Evolutionary conservation across 2,113 vertebrate genomes (phyloP).

Genomic region (Hippopotamus amphibius): DNA sequence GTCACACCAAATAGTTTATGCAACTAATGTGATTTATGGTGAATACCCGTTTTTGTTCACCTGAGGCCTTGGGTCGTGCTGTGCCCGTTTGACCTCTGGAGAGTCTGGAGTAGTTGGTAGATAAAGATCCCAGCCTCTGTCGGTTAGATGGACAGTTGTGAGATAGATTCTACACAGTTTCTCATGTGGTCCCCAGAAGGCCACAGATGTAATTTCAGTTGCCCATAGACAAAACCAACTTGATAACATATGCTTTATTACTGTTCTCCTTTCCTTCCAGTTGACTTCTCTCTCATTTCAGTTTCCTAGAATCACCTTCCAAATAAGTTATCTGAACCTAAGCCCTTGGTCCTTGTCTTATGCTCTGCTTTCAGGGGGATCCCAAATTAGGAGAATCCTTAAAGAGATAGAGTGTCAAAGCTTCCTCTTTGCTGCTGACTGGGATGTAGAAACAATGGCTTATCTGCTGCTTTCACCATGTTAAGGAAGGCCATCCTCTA

Average conservation of each 20-base stretch:
- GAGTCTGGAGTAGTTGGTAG: neutral
- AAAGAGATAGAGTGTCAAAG: neutral
- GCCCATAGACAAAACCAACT: neutral
- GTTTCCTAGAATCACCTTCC: neutral
- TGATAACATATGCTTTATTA: neutral
- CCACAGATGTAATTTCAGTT: neutral
- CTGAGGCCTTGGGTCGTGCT: neutral
- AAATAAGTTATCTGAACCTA: neutral
- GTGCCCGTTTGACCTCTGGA: neutral
- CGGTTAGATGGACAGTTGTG: neutral
- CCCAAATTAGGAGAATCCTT: neutral
- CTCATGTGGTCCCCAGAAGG: neutral
- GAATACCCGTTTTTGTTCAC: conserved; percentile 27
- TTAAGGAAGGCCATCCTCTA: neutral
- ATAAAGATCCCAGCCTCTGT: neutral
- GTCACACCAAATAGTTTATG: neutral
- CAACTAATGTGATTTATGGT: conserved; percentile 12
- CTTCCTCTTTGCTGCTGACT: neutral
- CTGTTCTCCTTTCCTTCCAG: neutral
- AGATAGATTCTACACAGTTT: neutral
- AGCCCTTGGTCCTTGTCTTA: neutral
- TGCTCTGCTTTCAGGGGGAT: neutral
- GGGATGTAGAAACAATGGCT: neutral
- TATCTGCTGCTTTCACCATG: neutral
- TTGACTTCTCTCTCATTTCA: neutral